Base-by-base conservation (phyloP, 2,888 invertebrate genomes). In the Selenia dentaria region DNA sequence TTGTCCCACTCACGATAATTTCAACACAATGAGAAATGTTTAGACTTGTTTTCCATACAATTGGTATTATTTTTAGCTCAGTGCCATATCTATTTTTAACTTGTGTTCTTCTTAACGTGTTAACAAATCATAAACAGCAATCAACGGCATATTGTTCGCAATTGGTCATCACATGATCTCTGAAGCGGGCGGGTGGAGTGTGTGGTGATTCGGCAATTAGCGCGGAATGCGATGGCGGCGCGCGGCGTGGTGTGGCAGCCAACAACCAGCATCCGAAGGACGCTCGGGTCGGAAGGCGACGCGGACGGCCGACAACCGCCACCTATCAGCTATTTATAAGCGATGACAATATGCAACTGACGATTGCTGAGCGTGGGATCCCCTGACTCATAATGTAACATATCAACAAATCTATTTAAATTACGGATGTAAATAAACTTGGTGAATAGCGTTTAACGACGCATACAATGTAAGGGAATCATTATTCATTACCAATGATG, bases 181-280 rank as follows among this genome's bases (percentile, higher is more conserved):
- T 29, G 25, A 41, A 37, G 22, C 25, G 35, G 20, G 10, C 22
- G 16, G 33, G 14, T 36, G 18, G 10, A 35, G 50, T 35, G 43
- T 40, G 50, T 46, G 54, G 54, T 39, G 47, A 47, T 35, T 43
- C 45, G 52, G 28, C 54, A 56, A 59, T 56, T 56, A 55, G 52
- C 50, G 10, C 16, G n/a, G 6, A 10, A 13, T 20, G 8, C 2
- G 8, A 22, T 6, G 8, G 22, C 18, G 1, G 4, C 1, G 18
- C 22, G 6, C 8, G 22, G 22, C 8, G n/a, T 22, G 22, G 22
- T 8, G 8, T 8, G 8, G 8, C 22, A 22, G 16, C 16, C 6
- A 22, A 8, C 4, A 6, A 22, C 8, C 6, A 6, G 22, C 9
- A 10, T 25, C 25, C 37, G 45, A 52, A 52, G 57, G 54, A 55